phyloP scores from a whole-genome alignment of 2,113 vertebrate species.

The Cyphomyrus plagiostoma region DNA sequence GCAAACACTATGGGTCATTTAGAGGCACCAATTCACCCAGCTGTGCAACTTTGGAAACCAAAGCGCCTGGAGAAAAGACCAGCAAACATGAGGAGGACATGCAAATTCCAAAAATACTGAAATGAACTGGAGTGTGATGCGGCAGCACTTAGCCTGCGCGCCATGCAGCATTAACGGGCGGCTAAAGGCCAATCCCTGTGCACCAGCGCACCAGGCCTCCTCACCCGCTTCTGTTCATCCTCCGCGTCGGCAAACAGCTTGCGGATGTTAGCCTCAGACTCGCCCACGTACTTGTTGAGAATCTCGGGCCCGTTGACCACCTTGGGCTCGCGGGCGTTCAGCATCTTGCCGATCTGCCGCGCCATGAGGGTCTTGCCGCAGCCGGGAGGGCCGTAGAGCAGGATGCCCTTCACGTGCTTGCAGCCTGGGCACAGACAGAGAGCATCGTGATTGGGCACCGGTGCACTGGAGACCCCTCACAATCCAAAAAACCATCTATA shows the following conservation, averaged over 20 bases:
- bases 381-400: conserved; percentile 88
- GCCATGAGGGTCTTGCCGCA: conserved; percentile 97
- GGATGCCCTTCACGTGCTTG: conserved; percentile 95
- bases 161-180: background rate
- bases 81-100: background rate
- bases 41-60: background rate
- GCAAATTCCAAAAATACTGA: background rate
- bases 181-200: background rate
- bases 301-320: conserved; percentile 95
- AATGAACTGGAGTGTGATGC: background rate
- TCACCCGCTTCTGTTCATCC: conserved; percentile 91
- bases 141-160: background rate
- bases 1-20: background rate
- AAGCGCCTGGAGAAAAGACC: background rate
- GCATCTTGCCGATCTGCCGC: conserved; percentile 95
- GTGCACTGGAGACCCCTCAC: background rate
- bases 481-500: background rate
- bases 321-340: conserved; percentile 92
- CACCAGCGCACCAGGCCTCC: background rate
- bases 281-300: conserved; percentile 95
- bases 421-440: conserved; percentile 66
- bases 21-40: background rate
- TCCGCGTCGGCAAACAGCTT: conserved; percentile 96
- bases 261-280: conserved; percentile 92
- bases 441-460: background rate